Evolutionary conservation across 2,113 vertebrate genomes (phyloP).

Genomic region (Brienomyrus longianalis): DNA sequence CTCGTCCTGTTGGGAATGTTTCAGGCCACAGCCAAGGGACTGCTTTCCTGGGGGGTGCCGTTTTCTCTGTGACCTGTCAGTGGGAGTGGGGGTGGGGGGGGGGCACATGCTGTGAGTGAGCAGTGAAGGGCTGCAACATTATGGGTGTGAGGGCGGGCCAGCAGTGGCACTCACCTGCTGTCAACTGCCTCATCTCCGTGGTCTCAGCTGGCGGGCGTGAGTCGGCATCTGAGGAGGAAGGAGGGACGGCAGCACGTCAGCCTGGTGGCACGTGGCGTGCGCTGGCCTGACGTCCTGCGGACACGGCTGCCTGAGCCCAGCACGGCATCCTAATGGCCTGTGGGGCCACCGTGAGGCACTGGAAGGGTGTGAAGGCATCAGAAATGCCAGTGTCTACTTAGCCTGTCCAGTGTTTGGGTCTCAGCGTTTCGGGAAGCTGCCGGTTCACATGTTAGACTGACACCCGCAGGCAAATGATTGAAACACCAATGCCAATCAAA

Average conservation of each 20-base stretch:
- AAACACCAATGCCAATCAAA: background rate
- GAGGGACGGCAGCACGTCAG: background rate
- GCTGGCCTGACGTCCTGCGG: background rate
- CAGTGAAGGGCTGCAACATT: background rate
- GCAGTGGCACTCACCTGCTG: conserved; percentile 37
- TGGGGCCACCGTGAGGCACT: background rate
- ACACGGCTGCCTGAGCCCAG: background rate
- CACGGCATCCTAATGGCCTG: background rate
- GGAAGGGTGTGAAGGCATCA: background rate
- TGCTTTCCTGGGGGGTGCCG: conserved; percentile 17
- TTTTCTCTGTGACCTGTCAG: conserved; percentile 5
- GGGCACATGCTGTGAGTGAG: background rate
- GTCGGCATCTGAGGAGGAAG: conserved; percentile 4
- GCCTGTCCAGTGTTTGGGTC: background rate
- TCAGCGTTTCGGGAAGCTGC: background rate
- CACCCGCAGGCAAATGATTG: background rate
- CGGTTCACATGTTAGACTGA: background rate
- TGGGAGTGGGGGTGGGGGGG: background rate
- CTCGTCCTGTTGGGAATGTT: background rate
- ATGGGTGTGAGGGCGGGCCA: background rate
- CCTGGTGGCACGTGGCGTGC: background rate
- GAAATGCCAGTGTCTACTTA: background rate
- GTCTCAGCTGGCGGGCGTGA: conserved; percentile 20
- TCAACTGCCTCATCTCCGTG: conserved; percentile 45
- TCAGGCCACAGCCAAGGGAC: conserved; percentile 5